Evolutionary conservation across 2,113 vertebrate species (phyloP).

Genomic region (Myotis yumanensis): DNA sequence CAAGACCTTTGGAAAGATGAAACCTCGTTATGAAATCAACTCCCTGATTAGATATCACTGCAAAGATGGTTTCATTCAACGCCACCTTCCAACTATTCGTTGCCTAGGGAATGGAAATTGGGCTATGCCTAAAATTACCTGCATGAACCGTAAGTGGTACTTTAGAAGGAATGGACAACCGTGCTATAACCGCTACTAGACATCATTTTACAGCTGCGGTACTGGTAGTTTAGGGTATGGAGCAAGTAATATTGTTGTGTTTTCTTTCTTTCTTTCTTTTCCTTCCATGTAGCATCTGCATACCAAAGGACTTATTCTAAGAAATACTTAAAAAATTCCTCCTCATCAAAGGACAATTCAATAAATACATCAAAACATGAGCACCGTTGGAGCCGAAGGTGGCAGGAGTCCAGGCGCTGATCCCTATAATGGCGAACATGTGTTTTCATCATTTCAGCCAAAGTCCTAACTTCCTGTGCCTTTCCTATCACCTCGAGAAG

Average conservation of each 20-base stretch:
- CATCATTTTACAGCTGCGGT: constrained; percentile 63
- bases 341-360: constrained; percentile 87
- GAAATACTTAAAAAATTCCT: constrained; percentile 90
- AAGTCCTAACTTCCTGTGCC: constrained; percentile 89
- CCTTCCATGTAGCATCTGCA: constrained; percentile 89
- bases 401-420: constrained; percentile 89
- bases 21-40: constrained; percentile 96
- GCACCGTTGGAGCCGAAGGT: constrained; percentile 88
- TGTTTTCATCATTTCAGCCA: constrained; percentile 86
- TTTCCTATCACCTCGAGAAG: constrained; percentile 85
- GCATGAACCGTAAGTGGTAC: constrained; percentile 94
- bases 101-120: constrained; percentile 94
- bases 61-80: constrained; percentile 94
- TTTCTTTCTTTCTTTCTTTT: constrained; percentile 71
- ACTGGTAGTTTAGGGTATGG: constrained; percentile 68
- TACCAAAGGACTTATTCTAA: constrained; percentile 93
- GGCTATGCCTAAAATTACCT: constrained; percentile 95
- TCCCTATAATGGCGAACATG: constrained; percentile 80
- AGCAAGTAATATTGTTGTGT: constrained; percentile 79
- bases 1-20: constrained; percentile 92
- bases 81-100: constrained; percentile 94
- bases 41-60: constrained; percentile 97
- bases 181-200: constrained; percentile 71
- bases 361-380: constrained; percentile 86
- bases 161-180: constrained; percentile 71